Conservation (phyloP, 1,140 invertebrate genomes). For the Plectrocnemia conspersa region DNA sequence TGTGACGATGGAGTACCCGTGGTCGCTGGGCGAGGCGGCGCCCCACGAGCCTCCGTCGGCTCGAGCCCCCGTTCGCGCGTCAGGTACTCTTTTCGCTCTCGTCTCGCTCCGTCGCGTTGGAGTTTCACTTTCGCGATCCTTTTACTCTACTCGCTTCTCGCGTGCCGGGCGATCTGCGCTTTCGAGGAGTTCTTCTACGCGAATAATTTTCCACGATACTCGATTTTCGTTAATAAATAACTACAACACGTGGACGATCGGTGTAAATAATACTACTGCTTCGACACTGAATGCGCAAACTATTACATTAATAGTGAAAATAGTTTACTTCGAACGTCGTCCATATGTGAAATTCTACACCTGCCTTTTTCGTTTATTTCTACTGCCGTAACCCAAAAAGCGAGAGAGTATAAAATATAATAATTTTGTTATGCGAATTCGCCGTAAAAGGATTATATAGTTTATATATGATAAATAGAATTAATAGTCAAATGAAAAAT, state of each 20-base stretch:
- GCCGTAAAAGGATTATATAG: too few relatives aligned
- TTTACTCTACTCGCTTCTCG: not conserved
- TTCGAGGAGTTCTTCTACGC: too few relatives aligned
- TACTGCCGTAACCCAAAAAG: too few relatives aligned
- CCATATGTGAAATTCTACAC: too few relatives aligned
- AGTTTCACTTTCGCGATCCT: not conserved
- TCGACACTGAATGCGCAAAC: too few relatives aligned
- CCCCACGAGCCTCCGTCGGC: constrained; percentile 7
- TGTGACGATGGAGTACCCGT: constrained; percentile 28
- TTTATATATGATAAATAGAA: too few relatives aligned
- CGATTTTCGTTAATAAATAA: not conserved
- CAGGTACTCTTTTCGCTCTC: not conserved
- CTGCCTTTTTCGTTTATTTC: too few relatives aligned
- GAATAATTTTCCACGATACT: constrained; percentile 10
- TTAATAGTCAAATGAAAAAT: too few relatives aligned
- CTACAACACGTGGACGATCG: not conserved
- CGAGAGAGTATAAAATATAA: too few relatives aligned
- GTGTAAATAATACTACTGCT: not conserved
- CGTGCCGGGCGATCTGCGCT: constrained; percentile 1
- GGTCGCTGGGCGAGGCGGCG: constrained; percentile 16
- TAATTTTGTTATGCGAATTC: too few relatives aligned
- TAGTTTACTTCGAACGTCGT: too few relatives aligned
- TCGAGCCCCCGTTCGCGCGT: constrained; percentile 1
- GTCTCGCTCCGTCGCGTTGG: not conserved
- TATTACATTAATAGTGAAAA: too few relatives aligned